Evolutionary conservation across 2,113 vertebrate species (phyloP), one percentile per base, ranked within the genome.

Genomic region (Porphyrio hochstetteri): DNA sequence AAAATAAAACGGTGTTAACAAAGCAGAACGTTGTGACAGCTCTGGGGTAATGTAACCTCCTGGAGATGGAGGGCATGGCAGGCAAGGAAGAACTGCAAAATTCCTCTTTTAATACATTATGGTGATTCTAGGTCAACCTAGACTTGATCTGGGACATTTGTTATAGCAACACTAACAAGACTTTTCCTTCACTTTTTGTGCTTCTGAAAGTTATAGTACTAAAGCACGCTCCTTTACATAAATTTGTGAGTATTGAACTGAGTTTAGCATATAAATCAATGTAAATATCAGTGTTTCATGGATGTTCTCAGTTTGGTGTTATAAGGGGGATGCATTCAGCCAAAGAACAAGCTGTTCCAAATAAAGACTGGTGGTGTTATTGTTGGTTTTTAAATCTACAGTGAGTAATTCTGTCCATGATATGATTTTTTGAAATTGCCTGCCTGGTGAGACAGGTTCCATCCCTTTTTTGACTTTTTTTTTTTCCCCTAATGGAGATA

Each of bases 41-140:
- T 97, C 50, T 82, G 78, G 64, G 86, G 70, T 92, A 95, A 71
- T 31, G 36, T 90, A 85, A 91, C 86, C 86, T 97, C 95, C 76
- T 52, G 76, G 82, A 93, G 36, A 78, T 76, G 60, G 76, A 90
- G 35, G 10, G 16, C 79, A 80, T 64, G 91, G 56, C 21, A 91
- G 60, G 44, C 10, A 9, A 85, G 83, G 78, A 64, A 72, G 77
- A 84, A 82, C 29, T 59, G 77, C 92, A 61, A 85, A 94, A 87
- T 40, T 72, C 18, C 56, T 70, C 8, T 7, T 83, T 89, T 63
- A 40, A 42, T 90, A 33, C 7, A 23, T 46, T 87, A 55, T 63
- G 90, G 33, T 65, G 44, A 35, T 77, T 56, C 20, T 92, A 93
- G 55, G 70, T 16, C 63, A 85, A 84, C 11, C 35, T 36, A 65